These are phyloP conservation scores for Ammodytes dubius DNA, from an alignment of 2,113 vertebrate genomes.

Conservation along the genomic window DNA sequence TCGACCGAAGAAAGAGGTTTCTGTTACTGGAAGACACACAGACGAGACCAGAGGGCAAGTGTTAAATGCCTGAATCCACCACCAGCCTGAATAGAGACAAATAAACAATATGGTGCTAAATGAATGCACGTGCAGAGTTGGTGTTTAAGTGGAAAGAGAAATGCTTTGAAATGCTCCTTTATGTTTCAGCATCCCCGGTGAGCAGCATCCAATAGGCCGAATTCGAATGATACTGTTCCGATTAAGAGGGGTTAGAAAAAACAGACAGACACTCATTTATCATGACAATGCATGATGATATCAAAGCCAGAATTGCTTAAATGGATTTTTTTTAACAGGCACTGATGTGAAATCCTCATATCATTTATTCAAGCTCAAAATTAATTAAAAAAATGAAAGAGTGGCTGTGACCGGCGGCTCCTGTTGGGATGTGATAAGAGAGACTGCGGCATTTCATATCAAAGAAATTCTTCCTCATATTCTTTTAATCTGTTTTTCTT, in stretches of 20 bases:
- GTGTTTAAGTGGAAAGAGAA: constrained; percentile 9
- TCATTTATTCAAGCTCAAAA: constrained; percentile 65
- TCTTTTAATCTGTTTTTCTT: constrained; percentile 47
- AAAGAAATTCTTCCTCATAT: constrained; percentile 44
- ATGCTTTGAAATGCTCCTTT: constrained; percentile 6
- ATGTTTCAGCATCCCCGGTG: background rate
- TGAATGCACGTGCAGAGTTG: constrained; percentile 8
- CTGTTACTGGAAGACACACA: constrained; percentile 19
- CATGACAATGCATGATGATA: constrained; percentile 58
- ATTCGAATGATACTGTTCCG: constrained; percentile 35
- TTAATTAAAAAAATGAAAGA: constrained; percentile 61
- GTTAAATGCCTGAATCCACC: constrained; percentile 49
- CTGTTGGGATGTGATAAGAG: constrained; percentile 66
- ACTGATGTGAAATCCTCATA: constrained; percentile 50
- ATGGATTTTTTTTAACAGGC: constrained; percentile 53
- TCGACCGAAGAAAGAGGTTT: constrained; percentile 48
- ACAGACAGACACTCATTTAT: constrained; percentile 55
- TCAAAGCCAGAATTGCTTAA: constrained; percentile 58
- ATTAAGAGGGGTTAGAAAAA: constrained; percentile 25
- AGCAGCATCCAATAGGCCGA: background rate
- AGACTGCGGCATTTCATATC: constrained; percentile 39
- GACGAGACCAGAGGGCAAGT: constrained; percentile 10
- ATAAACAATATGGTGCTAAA: constrained; percentile 66
- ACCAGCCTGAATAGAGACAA: constrained; percentile 44
- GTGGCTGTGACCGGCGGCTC: constrained; percentile 49